phyloP scores from a whole-genome alignment of 2,113 vertebrate genomes.

The Odocoileus hemionus region DNA sequence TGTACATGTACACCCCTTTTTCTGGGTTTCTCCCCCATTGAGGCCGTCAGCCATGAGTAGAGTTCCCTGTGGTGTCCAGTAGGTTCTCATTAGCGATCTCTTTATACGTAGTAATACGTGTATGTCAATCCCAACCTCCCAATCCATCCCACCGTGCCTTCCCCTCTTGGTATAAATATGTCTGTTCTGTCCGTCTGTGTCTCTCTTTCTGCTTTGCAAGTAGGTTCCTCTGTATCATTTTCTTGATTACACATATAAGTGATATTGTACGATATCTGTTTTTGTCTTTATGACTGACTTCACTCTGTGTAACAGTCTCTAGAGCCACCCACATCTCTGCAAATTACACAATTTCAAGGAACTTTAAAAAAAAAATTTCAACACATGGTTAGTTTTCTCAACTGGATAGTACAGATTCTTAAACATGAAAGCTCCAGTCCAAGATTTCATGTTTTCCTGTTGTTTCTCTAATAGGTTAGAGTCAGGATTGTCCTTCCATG shows the following conservation, averaged over 20 bases:
- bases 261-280: not conserved
- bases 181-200: not conserved
- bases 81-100: not conserved
- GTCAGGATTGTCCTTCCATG: not conserved
- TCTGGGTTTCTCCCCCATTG: not conserved
- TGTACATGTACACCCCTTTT: too few relatives aligned
- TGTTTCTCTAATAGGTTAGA: not conserved
- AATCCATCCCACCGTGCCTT: not conserved
- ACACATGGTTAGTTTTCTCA: not conserved
- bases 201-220: not conserved
- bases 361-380: not conserved
- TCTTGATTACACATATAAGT: not conserved
- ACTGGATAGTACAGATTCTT: not conserved
- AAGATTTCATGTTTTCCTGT: not conserved
- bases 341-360: not conserved
- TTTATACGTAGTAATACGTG: not conserved
- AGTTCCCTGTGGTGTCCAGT: not conserved
- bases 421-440: not conserved
- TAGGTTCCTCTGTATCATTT: not conserved
- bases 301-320: not conserved
- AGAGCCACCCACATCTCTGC: not conserved
- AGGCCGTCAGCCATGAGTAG: not conserved
- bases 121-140: not conserved
- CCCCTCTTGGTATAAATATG: not conserved
- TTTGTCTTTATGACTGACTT: not conserved